phyloP scores from a whole-genome alignment of 2,113 vertebrate species.

The Seriola rivoliana region DNA sequence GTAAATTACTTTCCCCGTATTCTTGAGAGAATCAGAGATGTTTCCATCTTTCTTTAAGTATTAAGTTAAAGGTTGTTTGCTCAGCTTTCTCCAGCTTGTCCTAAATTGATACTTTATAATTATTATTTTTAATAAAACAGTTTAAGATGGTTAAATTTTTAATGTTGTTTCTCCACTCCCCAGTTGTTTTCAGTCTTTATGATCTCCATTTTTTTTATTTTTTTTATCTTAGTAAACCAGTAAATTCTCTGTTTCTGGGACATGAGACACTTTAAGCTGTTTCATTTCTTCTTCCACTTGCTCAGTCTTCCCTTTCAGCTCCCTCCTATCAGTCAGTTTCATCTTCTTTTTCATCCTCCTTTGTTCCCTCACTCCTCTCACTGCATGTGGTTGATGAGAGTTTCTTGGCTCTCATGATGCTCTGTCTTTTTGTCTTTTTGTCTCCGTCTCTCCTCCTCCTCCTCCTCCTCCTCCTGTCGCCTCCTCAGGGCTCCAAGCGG shows the following conservation, averaged over 20 bases:
- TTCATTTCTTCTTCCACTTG: constrained; percentile 17
- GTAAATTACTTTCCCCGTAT: background rate
- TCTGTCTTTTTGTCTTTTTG: background rate
- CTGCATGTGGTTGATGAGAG: constrained; percentile 51
- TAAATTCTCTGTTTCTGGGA: no score
- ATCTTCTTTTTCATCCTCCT: background rate
- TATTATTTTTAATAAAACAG: no score
- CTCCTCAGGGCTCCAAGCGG: constrained; percentile 90
- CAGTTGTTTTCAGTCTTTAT: background rate
- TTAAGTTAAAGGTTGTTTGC: background rate
- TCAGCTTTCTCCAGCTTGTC: no score
- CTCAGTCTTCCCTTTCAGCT: background rate
- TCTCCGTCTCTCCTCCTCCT: background rate
- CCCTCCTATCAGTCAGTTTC: background rate
- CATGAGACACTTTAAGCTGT: constrained; percentile 5
- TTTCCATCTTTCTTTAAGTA: background rate
- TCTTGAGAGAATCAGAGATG: background rate
- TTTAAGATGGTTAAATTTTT: no score
- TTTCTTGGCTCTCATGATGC: background rate
- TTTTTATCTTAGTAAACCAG: constrained; percentile 13
- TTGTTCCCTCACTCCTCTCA: background rate
- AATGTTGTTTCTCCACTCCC: no score
- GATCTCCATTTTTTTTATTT: constrained; percentile 20
- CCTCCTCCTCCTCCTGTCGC: background rate
- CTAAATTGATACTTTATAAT: no score